Evolutionary conservation across 1,140 invertebrate species (phyloP).

Genomic region (Dinothrombium tinctorium): DNA sequence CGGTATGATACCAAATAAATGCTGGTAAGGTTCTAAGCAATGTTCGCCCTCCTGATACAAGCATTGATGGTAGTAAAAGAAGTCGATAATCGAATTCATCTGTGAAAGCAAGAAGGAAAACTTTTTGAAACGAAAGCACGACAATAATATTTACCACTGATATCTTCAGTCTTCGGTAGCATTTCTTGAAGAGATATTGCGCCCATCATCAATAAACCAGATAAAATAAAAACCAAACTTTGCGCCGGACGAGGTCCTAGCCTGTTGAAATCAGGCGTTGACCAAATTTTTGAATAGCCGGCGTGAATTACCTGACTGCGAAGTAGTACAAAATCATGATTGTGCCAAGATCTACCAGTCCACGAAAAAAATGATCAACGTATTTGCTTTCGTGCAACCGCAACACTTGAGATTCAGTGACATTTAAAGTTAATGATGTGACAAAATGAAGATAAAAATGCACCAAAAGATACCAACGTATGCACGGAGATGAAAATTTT

Average conservation of each 20-base stretch:
- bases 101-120: not conserved
- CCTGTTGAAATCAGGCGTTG: constrained; percentile 1
- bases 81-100: constrained; percentile 8
- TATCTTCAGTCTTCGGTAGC: constrained; percentile 1
- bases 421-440: not conserved
- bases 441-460: constrained; percentile 12
- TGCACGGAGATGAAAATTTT: constrained; percentile 3
- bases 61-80: constrained; percentile 7
- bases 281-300: not conserved
- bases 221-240: constrained; percentile 4
- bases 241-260: constrained; percentile 7
- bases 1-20: constrained; percentile 11
- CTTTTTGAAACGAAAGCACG: not conserved
- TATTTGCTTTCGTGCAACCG: constrained; percentile 4
- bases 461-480: constrained; percentile 8
- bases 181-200: constrained; percentile 8
- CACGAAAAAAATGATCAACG: constrained; percentile 5
- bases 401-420: constrained; percentile 6
- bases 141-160: not conserved
- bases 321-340: constrained; percentile 9
- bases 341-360: constrained; percentile 6
- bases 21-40: not conserved
- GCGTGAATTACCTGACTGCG: constrained; percentile 4
- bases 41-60: constrained; percentile 4
- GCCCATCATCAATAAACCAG: constrained; percentile 7